phyloP scores from a whole-genome alignment of 2,113 vertebrate genomes.

The Halichoerus grypus region DNA sequence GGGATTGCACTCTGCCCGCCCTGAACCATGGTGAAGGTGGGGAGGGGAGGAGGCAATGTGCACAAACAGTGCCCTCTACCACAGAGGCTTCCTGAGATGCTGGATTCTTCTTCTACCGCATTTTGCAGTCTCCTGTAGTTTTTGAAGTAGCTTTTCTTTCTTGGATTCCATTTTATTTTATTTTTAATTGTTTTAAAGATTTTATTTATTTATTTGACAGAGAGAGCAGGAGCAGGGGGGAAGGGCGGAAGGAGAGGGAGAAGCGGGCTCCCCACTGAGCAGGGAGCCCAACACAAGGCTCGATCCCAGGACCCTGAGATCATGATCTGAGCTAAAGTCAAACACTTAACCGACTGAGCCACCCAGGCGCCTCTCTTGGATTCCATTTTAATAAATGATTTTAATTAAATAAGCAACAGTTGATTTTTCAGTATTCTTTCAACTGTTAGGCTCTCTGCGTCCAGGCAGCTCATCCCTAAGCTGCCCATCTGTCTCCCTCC shows the following conservation, averaged over 20 bases:
- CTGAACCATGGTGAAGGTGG: not conserved
- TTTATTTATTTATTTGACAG: not conserved
- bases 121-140: not conserved
- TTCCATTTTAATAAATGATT: too few species aligned
- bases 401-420: not conserved
- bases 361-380: not conserved
- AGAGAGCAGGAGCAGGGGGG: not conserved
- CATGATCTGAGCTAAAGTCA: not conserved
- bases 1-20: not conserved
- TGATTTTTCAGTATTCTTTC: not conserved
- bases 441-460: not conserved
- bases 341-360: not conserved
- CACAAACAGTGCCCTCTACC: fast-evolving
- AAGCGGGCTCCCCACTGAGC: not conserved
- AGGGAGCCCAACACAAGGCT: not conserved
- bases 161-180: not conserved
- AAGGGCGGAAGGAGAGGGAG: not conserved
- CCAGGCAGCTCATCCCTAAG: fast-evolving
- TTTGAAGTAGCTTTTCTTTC: not conserved
- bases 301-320: not conserved
- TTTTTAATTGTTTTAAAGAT: not conserved
- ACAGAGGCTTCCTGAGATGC: not conserved
- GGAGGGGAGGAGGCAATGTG: not conserved
- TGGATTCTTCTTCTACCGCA: not conserved
- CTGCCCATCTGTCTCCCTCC: not conserved